Evolutionary conservation across 2,113 vertebrate species (phyloP).

Genomic region (Equus quagga): DNA sequence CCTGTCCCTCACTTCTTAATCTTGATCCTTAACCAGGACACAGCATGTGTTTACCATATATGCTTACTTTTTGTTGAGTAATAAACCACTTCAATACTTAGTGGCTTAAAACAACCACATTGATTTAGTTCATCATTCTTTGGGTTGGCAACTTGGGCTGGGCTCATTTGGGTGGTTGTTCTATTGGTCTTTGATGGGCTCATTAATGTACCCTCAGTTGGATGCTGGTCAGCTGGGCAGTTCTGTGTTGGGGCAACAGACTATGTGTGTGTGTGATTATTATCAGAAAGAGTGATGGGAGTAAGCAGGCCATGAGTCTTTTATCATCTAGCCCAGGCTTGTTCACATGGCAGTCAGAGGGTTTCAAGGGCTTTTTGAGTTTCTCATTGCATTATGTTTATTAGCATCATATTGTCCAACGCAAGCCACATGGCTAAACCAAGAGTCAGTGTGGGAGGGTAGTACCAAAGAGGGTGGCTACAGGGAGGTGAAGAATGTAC

Average conservation of each 20-base stretch:
- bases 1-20: neutral
- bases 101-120: neutral
- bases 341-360: neutral
- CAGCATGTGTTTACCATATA: neutral
- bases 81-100: neutral
- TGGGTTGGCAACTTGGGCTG: neutral
- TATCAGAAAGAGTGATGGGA: neutral
- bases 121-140: neutral
- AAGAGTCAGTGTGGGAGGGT: neutral
- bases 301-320: neutral
- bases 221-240: neutral
- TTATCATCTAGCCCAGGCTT: neutral
- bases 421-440: neutral
- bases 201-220: neutral
- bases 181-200: neutral
- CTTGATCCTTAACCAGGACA: neutral
- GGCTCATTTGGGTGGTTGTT: neutral
- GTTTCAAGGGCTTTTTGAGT: neutral
- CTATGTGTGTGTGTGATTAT: neutral
- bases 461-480: neutral
- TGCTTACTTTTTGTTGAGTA: neutral
- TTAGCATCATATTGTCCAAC: neutral
- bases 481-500: neutral
- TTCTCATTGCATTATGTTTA: neutral
- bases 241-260: neutral